These are phyloP conservation scores for Trichomalopsis sarcophagae DNA, from an alignment of 1,140 invertebrate species.

Conservation along the genomic window DNA sequence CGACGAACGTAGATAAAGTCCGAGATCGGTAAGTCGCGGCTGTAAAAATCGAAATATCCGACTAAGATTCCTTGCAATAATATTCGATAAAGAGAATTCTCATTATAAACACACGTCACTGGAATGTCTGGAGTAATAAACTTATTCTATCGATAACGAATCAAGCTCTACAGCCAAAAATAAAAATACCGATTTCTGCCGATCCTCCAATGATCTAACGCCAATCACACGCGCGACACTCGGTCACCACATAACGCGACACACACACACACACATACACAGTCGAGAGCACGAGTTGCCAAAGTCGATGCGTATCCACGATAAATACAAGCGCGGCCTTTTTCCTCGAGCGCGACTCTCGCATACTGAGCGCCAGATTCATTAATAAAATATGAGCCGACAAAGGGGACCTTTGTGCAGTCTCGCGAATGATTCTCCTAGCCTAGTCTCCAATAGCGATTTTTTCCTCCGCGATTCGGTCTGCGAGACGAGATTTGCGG, in stretches of 20 bases:
- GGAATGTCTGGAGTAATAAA: neutral
- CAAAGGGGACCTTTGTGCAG: neutral
- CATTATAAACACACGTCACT: neutral
- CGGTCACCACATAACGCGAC: no score
- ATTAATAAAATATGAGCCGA: slow-evolving; percentile 49
- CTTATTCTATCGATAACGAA: no score
- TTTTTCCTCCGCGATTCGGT: no score
- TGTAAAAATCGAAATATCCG: neutral
- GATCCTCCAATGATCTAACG: no score
- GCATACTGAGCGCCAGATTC: slow-evolving; percentile 36
- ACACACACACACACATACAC: no score
- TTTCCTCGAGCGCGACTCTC: neutral
- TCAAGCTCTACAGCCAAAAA: no score
- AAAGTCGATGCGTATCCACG: no score
- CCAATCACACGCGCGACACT: no score
- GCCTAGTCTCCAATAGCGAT: neutral
- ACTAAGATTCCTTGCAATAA: neutral
- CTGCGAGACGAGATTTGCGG: no score
- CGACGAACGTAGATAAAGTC: neutral
- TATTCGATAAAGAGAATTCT: neutral
- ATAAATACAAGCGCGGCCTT: slow-evolving; percentile 35
- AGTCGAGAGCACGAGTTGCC: no score
- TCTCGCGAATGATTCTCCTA: neutral
- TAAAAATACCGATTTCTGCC: no score
- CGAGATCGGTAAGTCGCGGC: neutral